Conservation (phyloP, 2,888 invertebrate species). For the Hesperia comma region DNA sequence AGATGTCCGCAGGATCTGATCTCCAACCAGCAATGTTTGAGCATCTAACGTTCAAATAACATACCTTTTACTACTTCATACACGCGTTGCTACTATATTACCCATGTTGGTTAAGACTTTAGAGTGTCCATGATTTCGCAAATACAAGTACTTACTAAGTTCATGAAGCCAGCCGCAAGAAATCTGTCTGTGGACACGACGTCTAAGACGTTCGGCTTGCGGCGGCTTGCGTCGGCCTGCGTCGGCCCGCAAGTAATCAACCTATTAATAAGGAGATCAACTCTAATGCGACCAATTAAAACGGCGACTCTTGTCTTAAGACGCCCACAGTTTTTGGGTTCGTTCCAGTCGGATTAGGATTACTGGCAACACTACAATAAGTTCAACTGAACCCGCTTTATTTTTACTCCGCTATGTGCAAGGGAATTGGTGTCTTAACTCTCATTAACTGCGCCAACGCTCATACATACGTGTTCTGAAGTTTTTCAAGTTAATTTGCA, state of each 20-base stretch:
- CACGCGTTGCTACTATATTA: too few species aligned
- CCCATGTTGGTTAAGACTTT: too few species aligned
- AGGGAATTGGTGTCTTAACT: not conserved
- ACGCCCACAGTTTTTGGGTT: slow-evolving; percentile 81
- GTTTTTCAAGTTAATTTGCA: not conserved
- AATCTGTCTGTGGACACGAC: slow-evolving; percentile 12
- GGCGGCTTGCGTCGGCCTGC: slow-evolving; percentile 44
- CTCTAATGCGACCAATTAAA: slow-evolving; percentile 81
- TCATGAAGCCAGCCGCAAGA: not conserved
- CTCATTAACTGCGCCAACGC: slow-evolving; percentile 3
- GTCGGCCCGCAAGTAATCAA: slow-evolving; percentile 77
- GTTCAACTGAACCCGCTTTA: slow-evolving; percentile 44
- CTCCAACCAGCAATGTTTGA: too few species aligned
- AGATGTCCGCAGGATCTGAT: too few species aligned
- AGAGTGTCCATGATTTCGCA: too few species aligned
- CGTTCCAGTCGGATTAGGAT: slow-evolving; percentile 76
- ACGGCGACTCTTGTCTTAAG: slow-evolving; percentile 77
- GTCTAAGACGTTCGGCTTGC: slow-evolving; percentile 23
- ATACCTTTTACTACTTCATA: too few species aligned
- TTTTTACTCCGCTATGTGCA: slow-evolving; percentile 16
- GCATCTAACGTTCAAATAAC: too few species aligned
- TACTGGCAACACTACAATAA: slow-evolving; percentile 58
- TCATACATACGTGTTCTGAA: not conserved
- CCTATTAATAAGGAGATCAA: slow-evolving; percentile 82
- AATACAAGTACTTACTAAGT: too few species aligned